phyloP scores from a whole-genome alignment of 2,797 vertebrate species.

The Rachycentron canadum region DNA sequence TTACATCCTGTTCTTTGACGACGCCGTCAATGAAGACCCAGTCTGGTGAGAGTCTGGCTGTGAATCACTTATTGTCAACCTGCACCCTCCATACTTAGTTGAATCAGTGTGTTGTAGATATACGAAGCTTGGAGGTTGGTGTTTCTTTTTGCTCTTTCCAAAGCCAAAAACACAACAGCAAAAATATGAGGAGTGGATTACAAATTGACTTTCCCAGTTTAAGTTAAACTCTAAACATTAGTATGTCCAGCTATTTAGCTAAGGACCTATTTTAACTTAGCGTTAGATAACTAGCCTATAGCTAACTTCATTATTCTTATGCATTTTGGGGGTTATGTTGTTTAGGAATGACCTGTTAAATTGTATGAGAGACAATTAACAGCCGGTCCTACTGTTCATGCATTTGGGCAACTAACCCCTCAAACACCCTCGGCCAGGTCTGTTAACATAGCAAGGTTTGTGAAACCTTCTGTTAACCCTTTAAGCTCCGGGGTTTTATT shows the following conservation, averaged over 20 bases:
- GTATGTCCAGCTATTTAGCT: too few relatives aligned
- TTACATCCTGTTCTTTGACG: slow-evolving; percentile 92
- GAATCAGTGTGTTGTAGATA: neutral
- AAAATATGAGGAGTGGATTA: neutral
- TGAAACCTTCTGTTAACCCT: too few relatives aligned
- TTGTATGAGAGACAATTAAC: too few relatives aligned
- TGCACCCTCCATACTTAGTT: neutral
- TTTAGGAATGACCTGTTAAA: too few relatives aligned
- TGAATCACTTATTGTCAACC: slow-evolving; percentile 2
- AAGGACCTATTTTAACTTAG: neutral
- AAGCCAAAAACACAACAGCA: neutral
- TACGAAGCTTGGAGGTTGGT: neutral
- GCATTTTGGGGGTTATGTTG: too few relatives aligned
- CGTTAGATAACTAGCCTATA: too few relatives aligned
- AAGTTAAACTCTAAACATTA: neutral
- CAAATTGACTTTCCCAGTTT: neutral
- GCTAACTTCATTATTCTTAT: too few relatives aligned
- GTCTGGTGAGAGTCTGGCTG: slow-evolving; percentile 90
- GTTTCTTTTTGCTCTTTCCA: neutral
- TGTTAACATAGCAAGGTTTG: too few relatives aligned
- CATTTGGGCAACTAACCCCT: too few relatives aligned
- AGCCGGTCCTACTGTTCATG: too few relatives aligned
- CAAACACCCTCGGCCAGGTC: too few relatives aligned
- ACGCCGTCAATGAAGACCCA: slow-evolving; percentile 90
- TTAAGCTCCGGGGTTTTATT: too few relatives aligned